phyloP scores from a whole-genome alignment of 2,888 invertebrate genomes.

The Microplitis deprimator region DNA sequence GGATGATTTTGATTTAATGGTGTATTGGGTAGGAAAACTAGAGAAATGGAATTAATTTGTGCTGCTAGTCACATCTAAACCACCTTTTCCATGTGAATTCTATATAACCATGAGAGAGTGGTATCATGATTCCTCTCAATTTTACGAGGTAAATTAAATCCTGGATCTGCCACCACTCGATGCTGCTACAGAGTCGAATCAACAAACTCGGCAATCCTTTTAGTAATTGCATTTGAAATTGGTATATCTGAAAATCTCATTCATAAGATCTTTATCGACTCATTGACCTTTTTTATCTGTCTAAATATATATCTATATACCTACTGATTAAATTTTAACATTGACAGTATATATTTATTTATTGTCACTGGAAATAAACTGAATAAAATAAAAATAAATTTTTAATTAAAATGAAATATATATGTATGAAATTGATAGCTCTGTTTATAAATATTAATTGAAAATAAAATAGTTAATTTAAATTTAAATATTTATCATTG shows the following conservation, averaged over 20 bases:
- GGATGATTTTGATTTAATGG: not conserved
- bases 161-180: slow-evolving; percentile 37
- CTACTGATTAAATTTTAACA: slow-evolving; percentile 22
- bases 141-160: slow-evolving; percentile 43
- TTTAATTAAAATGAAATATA: not conserved
- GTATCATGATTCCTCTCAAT: slow-evolving; percentile 41
- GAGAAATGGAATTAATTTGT: slow-evolving; percentile 43
- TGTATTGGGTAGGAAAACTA: slow-evolving; percentile 1
- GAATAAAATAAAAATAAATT: not conserved
- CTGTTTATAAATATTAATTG: not conserved
- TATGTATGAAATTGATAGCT: not conserved
- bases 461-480: not conserved
- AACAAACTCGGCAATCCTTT: slow-evolving; percentile 42
- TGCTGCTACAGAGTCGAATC: slow-evolving; percentile 34
- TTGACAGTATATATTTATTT: not conserved
- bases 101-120: slow-evolving; percentile 17
- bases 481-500: not conserved
- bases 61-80: slow-evolving; percentile 23
- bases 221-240: slow-evolving; percentile 38
- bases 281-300: slow-evolving; percentile 36
- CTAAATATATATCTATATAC: not conserved
- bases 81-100: slow-evolving; percentile 19
- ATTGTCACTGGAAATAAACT: not conserved
- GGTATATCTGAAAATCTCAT: slow-evolving; percentile 34
- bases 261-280: slow-evolving; percentile 28